Evolutionary conservation across 2,113 vertebrate genomes (phyloP).

Genomic region (Labeo rohita): DNA sequence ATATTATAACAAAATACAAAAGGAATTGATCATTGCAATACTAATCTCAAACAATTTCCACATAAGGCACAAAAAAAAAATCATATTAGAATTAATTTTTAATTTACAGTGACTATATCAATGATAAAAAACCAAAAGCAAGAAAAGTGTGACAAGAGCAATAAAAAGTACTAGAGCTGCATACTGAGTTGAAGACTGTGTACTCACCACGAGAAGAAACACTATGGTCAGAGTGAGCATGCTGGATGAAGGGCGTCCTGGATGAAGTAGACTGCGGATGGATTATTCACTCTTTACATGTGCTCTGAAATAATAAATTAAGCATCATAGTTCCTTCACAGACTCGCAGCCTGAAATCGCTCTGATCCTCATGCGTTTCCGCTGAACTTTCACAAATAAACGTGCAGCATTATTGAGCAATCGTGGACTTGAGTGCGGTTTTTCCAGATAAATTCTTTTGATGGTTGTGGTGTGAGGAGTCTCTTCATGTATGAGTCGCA

Average conservation of each 20-base stretch:
- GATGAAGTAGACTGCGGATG: constrained; percentile 3
- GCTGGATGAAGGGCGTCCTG: constrained; percentile 42
- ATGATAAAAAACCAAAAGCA: too few species aligned
- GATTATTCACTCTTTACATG: constrained; percentile 13
- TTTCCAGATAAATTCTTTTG: neutral
- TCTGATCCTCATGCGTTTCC: constrained; percentile 6
- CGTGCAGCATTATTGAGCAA: neutral
- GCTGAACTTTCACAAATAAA: neutral
- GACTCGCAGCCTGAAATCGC: neutral
- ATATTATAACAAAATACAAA: neutral
- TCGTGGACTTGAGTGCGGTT: neutral
- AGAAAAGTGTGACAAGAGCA: neutral
- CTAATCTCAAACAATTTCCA: neutral
- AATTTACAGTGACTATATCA: neutral
- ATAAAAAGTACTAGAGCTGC: neutral
- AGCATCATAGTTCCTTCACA: constrained; percentile 31
- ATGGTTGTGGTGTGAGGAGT: neutral
- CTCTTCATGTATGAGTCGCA: neutral
- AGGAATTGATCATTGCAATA: neutral
- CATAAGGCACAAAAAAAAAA: neutral
- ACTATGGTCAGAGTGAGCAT: constrained; percentile 65
- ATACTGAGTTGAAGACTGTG: neutral
- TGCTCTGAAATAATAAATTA: neutral
- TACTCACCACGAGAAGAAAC: constrained; percentile 72
- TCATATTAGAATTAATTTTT: neutral